A percentile compares a stretch with the other conserved stretches of the same genome.
Conservation (phyloP, 2,113 vertebrate genomes). For the Trematocara zebra region DNA sequence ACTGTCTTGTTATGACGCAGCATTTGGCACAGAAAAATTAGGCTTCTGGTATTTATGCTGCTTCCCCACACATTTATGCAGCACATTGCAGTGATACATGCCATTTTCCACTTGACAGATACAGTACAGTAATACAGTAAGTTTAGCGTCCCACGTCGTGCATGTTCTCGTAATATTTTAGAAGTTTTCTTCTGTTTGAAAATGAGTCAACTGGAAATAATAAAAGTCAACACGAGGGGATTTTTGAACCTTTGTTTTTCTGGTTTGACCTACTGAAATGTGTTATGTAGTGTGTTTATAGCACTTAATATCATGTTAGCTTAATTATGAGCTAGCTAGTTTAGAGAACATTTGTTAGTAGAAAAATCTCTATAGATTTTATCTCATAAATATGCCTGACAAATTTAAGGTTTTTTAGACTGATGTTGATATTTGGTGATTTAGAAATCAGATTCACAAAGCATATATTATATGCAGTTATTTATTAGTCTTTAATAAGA, state of each 20-base stretch:
- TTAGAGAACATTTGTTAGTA: not conserved
- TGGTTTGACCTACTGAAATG: not conserved
- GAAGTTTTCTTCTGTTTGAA: not conserved
- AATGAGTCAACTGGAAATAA: not conserved
- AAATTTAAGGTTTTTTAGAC: not conserved
- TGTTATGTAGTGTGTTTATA: not conserved
- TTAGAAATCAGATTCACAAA: not conserved
- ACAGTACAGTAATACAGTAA: not conserved
- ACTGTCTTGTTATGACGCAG: not conserved
- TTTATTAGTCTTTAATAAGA: not conserved
- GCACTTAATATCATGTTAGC: not conserved
- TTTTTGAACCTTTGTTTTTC: not conserved
- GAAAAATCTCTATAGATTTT: not conserved
- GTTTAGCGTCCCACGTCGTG: not conserved
- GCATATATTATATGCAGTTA: not conserved
- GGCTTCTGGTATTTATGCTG: not conserved
- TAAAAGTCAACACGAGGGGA: not conserved
- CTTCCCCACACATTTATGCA: not conserved
- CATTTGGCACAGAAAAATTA: accelerated
- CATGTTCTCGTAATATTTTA: accelerated
- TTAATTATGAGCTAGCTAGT: not conserved
- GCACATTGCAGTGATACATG: not conserved
- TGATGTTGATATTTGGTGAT: not conserved
- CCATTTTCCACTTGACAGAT: not conserved
- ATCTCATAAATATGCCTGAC: not conserved